Conservation (phyloP, 2,113 vertebrate genomes). For the Antechinus stuartii region DNA sequence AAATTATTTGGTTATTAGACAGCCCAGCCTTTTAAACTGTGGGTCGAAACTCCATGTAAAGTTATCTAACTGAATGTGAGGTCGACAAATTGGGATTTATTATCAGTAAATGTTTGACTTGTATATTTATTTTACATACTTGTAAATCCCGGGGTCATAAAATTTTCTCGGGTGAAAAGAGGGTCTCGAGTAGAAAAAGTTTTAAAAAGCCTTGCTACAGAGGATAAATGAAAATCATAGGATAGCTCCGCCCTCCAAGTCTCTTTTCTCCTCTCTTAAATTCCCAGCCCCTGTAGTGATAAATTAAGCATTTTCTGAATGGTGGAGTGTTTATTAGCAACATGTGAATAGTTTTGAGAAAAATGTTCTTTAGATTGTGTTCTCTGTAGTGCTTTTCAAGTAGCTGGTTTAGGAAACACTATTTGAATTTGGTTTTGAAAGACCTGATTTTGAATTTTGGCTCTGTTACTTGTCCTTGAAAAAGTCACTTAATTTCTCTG, state of each 20-base stretch:
- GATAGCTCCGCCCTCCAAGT: neutral
- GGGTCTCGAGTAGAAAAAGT: too few relatives aligned
- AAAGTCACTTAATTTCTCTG: neutral
- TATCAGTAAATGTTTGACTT: too few relatives aligned
- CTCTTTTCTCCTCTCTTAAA: neutral
- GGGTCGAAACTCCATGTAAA: too few relatives aligned
- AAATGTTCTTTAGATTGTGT: neutral
- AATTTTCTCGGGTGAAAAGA: too few relatives aligned
- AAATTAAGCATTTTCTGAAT: neutral
- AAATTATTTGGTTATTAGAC: neutral
- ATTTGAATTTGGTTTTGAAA: neutral
- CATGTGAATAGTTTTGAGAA: neutral
- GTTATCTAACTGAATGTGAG: too few relatives aligned
- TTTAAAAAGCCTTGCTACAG: too few relatives aligned
- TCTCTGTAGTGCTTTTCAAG: neutral
- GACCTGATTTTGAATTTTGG: neutral
- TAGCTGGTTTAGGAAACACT: neutral
- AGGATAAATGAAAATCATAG: neutral
- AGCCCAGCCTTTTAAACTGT: too few relatives aligned
- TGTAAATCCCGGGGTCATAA: too few relatives aligned
- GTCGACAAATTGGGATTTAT: too few relatives aligned
- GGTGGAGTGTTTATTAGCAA: neutral
- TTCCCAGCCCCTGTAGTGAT: neutral
- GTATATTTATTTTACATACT: too few relatives aligned
- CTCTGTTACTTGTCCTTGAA: neutral